Percentiles rank a stretch among this genome's conserved stretches.
phyloP scores from a whole-genome alignment of 2,888 invertebrate species.

The Mechanitis mazaeus region DNA sequence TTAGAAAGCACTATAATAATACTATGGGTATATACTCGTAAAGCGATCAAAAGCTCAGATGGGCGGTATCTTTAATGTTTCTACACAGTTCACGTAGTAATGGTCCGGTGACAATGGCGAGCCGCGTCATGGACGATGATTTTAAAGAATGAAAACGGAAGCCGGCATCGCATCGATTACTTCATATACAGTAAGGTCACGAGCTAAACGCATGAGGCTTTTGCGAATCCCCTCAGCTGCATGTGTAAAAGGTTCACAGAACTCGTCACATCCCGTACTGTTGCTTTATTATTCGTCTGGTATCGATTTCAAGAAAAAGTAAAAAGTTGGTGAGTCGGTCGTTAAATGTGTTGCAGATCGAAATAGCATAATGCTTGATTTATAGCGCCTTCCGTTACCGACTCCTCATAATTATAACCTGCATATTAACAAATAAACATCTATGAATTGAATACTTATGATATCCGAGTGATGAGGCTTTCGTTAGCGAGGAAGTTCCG shows the following conservation, averaged over 20 bases:
- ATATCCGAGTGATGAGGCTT: slow-evolving; percentile 27
- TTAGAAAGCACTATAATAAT: neutral
- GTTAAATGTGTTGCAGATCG: slow-evolving; percentile 39
- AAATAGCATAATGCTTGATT: slow-evolving; percentile 45
- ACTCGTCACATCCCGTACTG: slow-evolving; percentile 27
- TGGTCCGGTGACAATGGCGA: slow-evolving; percentile 56
- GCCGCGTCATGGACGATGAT: slow-evolving; percentile 53
- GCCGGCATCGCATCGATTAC: slow-evolving; percentile 39
- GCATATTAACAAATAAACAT: slow-evolving; percentile 34
- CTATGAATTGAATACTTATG: slow-evolving; percentile 42
- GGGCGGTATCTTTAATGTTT: slow-evolving; percentile 5
- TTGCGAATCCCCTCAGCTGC: slow-evolving; percentile 22
- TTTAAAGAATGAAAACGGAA: slow-evolving; percentile 63
- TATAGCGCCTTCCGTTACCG: slow-evolving; percentile 42
- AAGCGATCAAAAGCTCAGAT: neutral
- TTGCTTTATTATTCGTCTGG: slow-evolving; percentile 43
- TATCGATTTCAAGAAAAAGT: slow-evolving; percentile 45
- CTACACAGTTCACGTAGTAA: slow-evolving; percentile 51
- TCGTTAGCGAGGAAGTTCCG: slow-evolving; percentile 36
- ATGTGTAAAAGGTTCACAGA: slow-evolving; percentile 27
- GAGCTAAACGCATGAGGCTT: slow-evolving; percentile 16
- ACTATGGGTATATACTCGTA: too few relatives aligned
- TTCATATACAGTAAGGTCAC: slow-evolving; percentile 39
- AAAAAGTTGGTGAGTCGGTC: slow-evolving; percentile 29
- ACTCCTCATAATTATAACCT: slow-evolving; percentile 51